phyloP scores from a whole-genome alignment of 2,797 vertebrate genomes.

The Lacerta bilineata region DNA sequence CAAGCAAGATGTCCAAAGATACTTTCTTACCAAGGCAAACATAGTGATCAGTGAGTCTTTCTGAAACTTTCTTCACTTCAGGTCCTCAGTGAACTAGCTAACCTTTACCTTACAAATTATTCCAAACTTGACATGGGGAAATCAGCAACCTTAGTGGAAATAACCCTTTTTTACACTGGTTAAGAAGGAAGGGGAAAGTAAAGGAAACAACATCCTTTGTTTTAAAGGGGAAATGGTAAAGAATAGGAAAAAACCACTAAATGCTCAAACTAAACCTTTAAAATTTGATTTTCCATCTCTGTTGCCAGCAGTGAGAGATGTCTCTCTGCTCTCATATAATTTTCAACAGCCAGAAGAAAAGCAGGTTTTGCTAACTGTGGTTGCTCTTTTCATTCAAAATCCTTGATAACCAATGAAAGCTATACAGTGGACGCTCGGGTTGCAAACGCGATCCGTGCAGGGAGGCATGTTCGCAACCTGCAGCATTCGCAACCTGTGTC shows the following conservation, averaged over 20 bases:
- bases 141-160: conserved; percentile 55
- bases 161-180: background rate
- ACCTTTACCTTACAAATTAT: conserved; percentile 19
- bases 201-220: conserved; percentile 64
- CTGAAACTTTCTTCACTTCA: background rate
- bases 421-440: background rate
- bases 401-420: background rate
- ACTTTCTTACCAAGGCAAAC: conserved; percentile 32
- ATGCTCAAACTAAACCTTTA: conserved; percentile 74
- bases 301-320: conserved; percentile 66
- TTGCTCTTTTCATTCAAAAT: conserved; percentile 21
- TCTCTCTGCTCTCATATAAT: conserved; percentile 64
- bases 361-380: conserved; percentile 23
- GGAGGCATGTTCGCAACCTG: too few relatives aligned
- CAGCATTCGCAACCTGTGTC: too few relatives aligned
- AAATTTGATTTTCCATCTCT: conserved; percentile 72
- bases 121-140: conserved; percentile 40
- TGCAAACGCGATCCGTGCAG: too few relatives aligned
- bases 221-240: conserved; percentile 71
- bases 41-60: background rate
- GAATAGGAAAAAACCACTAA: conserved; percentile 66
- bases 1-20: background rate
- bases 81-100: background rate
- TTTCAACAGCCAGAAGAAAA: conserved; percentile 47
- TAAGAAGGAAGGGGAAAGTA: conserved; percentile 11